Percentiles rank a stretch among this genome's conserved stretches.
Conservation (phyloP, 2,888 invertebrate genomes). For the Hermodice carunculata region DNA sequence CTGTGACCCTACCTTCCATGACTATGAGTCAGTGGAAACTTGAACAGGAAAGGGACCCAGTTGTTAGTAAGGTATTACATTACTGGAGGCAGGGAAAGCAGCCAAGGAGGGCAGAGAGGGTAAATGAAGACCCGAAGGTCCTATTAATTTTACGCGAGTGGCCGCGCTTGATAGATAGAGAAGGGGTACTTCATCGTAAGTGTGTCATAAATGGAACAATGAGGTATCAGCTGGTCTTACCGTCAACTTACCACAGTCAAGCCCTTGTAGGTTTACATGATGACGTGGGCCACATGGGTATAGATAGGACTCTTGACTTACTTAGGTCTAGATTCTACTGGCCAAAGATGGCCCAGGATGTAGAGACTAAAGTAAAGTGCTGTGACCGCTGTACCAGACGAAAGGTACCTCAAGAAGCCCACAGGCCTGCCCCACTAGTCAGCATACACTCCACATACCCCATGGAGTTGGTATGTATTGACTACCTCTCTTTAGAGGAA, state of each 20-base stretch:
- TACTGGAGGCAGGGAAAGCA: too few relatives aligned
- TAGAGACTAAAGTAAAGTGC: background rate
- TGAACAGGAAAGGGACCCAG: background rate
- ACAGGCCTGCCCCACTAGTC: background rate
- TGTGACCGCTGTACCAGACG: too few relatives aligned
- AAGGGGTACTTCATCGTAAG: background rate
- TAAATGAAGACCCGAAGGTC: background rate
- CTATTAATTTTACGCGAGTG: too few relatives aligned
- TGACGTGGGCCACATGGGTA: background rate
- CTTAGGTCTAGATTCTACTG: background rate
- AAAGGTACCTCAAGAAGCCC: too few relatives aligned
- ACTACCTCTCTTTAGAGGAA: background rate
- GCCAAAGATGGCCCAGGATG: background rate
- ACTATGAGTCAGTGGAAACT: background rate
- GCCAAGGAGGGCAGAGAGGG: background rate
- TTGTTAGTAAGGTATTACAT: background rate
- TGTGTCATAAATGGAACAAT: background rate
- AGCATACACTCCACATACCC: background rate
- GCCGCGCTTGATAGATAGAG: background rate
- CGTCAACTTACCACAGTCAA: background rate
- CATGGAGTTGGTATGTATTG: background rate
- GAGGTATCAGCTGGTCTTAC: background rate
- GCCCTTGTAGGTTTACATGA: slow-evolving; percentile 1
- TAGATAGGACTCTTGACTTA: background rate
- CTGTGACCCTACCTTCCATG: background rate